phyloP scores from a whole-genome alignment of 2,888 invertebrate species.

The Chydorus sphaericus region DNA sequence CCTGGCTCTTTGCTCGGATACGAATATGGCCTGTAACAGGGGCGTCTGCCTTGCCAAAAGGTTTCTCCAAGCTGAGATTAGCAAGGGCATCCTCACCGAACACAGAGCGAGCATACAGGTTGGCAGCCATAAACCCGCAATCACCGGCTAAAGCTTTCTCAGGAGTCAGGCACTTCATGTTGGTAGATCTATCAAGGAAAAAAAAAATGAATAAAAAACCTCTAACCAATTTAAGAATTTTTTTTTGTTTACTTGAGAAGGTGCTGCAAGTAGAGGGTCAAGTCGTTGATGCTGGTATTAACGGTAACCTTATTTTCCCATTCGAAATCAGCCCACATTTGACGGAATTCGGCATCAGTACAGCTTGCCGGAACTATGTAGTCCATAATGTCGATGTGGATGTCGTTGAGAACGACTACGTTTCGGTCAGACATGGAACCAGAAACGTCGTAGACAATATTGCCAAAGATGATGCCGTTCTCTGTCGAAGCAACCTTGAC shows the following conservation, averaged over 20 bases:
- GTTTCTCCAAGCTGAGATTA: constrained; percentile 95
- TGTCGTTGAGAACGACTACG: constrained; percentile 96
- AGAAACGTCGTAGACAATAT: constrained; percentile 94
- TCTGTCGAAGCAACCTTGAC: constrained; percentile 99
- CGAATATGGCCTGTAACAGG: constrained; percentile 93
- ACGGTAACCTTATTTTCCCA: constrained; percentile 99
- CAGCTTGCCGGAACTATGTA: constrained; percentile 91
- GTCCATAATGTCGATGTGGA: constrained; percentile 99
- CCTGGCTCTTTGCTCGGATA: constrained; percentile 97
- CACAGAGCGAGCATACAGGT: constrained; percentile 95
- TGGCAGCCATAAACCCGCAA: constrained; percentile 99
- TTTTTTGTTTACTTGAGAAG: constrained; percentile 50
- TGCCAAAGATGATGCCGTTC: constrained; percentile 98
- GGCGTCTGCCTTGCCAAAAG: constrained; percentile 68
- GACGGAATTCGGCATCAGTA: constrained; percentile 88
- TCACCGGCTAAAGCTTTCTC: constrained; percentile 92
- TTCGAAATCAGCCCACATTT: constrained; percentile 99
- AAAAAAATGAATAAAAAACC: not conserved
- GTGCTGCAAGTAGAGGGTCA: constrained; percentile 83
- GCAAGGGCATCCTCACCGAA: constrained; percentile 98
- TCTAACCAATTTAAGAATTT: not conserved
- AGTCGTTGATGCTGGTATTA: constrained; percentile 80
- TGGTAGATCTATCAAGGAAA: constrained; percentile 44
- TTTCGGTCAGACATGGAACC: constrained; percentile 85
- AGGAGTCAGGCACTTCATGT: constrained; percentile 98